A percentile compares a stretch with the other conserved stretches of the same genome.
Evolutionary conservation across 1,140 invertebrate species (phyloP).

Genomic region (Drosophila biarmipes): DNA sequence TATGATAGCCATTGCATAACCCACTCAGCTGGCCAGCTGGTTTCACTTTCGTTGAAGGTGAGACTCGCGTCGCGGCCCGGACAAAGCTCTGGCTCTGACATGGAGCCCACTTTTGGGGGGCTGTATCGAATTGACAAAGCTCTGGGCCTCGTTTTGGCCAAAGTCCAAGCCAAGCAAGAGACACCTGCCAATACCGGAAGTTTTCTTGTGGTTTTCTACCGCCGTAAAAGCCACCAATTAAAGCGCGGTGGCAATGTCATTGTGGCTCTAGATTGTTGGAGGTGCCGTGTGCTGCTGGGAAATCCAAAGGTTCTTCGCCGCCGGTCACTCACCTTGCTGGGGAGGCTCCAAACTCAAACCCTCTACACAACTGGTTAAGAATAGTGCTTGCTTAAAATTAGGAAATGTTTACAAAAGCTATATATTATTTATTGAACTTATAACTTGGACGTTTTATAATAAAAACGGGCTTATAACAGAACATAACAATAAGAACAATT

Average conservation of each 20-base stretch:
- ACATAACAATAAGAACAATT: too few relatives aligned
- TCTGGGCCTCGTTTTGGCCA: slow-evolving; percentile 31
- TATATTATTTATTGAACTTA: too few relatives aligned
- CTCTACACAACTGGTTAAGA: too few relatives aligned
- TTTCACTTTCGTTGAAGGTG: slow-evolving; percentile 77
- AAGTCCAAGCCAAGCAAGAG: slow-evolving; percentile 30
- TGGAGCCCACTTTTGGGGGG: slow-evolving; percentile 51
- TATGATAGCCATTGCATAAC: slow-evolving; percentile 43
- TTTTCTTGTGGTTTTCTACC: slow-evolving; percentile 55
- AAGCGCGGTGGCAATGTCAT: slow-evolving; percentile 56
- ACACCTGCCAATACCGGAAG: slow-evolving; percentile 56
- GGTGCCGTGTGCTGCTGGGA: slow-evolving; percentile 28
- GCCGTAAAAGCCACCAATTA: slow-evolving; percentile 54
- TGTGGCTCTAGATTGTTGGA: slow-evolving; percentile 39
- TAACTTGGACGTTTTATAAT: too few relatives aligned
- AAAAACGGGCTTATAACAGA: too few relatives aligned
- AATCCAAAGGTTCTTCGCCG: slow-evolving; percentile 57
- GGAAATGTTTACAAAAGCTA: too few relatives aligned
- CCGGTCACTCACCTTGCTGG: slow-evolving; percentile 38
- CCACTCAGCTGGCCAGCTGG: slow-evolving; percentile 37
- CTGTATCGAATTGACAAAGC: slow-evolving; percentile 10
- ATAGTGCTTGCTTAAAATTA: too few relatives aligned
- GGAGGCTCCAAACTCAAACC: not conserved
- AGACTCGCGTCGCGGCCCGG: not conserved
- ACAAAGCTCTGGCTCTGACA: not conserved